Conservation (phyloP, 2,888 invertebrate genomes). For the Chromoteleia sp. region DNA sequence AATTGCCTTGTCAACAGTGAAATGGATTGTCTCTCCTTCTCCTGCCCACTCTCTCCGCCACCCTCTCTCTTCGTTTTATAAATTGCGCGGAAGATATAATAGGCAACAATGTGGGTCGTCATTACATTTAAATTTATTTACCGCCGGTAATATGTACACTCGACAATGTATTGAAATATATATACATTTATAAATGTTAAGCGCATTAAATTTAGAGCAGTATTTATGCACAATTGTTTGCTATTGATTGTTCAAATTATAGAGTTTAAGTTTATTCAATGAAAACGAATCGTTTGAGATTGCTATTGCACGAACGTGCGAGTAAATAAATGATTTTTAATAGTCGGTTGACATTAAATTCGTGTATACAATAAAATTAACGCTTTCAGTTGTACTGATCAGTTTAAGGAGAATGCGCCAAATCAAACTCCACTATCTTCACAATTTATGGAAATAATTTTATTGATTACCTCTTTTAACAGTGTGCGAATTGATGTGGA, state of each 20-base stretch:
- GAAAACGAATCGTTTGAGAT: conserved; percentile 5
- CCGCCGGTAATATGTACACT: neutral
- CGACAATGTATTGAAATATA: conserved; percentile 15
- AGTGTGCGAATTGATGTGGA: conserved; percentile 14
- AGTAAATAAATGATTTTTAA: conserved; percentile 1
- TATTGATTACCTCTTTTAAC: conserved; percentile 42
- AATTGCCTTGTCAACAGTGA: conserved; percentile 67
- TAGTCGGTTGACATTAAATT: neutral
- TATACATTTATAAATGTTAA: conserved; percentile 21
- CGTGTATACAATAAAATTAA: conserved; percentile 27
- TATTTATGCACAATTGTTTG: conserved; percentile 23
- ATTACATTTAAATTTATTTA: conserved; percentile 40
- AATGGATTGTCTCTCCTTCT: conserved; percentile 31
- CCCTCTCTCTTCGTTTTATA: conserved; percentile 22
- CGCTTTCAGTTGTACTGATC: neutral
- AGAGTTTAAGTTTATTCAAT: conserved; percentile 9
- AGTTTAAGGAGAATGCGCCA: conserved; percentile 26
- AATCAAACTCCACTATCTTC: conserved; percentile 38
- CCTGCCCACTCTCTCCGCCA: neutral
- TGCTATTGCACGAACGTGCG: conserved; percentile 1
- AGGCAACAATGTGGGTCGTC: conserved; percentile 12
- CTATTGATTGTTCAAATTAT: conserved; percentile 17
- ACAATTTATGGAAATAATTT: conserved; percentile 39
- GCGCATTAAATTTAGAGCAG: neutral
- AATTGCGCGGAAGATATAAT: conserved; percentile 24